A percentile compares a stretch with the other conserved stretches of the same genome.
phyloP scores from a whole-genome alignment of 2,888 invertebrate genomes.

The Cryptops parisi region DNA sequence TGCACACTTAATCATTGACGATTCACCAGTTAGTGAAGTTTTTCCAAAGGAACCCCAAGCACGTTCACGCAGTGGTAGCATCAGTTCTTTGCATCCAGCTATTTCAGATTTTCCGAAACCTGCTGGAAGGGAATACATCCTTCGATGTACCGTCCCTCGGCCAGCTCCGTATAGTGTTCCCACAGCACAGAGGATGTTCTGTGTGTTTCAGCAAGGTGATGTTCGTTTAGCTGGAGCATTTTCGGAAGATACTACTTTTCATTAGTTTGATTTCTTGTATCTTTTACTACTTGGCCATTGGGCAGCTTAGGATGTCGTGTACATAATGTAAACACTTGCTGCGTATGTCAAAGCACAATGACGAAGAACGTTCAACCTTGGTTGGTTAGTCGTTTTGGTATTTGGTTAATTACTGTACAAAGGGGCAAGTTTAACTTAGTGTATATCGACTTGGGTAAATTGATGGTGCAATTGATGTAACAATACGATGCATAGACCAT shows the following conservation, averaged over 20 bases:
- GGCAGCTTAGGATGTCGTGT: too few relatives aligned
- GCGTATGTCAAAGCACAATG: too few relatives aligned
- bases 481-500: too few relatives aligned
- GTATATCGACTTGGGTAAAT: too few relatives aligned
- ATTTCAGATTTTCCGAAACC: conserved; percentile 26
- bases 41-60: not conserved
- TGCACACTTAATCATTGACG: conserved; percentile 36
- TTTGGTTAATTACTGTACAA: too few relatives aligned
- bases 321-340: too few relatives aligned
- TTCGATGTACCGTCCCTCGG: conserved; percentile 43
- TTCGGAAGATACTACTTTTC: conserved; percentile 56
- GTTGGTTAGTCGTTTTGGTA: too few relatives aligned
- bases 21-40: conserved; percentile 24
- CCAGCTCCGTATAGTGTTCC: conserved; percentile 46
- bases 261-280: too few relatives aligned
- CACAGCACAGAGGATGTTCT: conserved; percentile 52
- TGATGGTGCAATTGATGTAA: too few relatives aligned
- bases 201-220: conserved; percentile 49
- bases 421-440: too few relatives aligned
- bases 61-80: not conserved
- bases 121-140: conserved; percentile 48
- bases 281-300: too few relatives aligned
- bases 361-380: too few relatives aligned
- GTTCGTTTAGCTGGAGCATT: conserved; percentile 64
- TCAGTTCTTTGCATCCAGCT: not conserved